These are phyloP conservation scores for Megalops cyprinoides DNA, from an alignment of 2,797 vertebrate species.

Conservation along the genomic window DNA sequence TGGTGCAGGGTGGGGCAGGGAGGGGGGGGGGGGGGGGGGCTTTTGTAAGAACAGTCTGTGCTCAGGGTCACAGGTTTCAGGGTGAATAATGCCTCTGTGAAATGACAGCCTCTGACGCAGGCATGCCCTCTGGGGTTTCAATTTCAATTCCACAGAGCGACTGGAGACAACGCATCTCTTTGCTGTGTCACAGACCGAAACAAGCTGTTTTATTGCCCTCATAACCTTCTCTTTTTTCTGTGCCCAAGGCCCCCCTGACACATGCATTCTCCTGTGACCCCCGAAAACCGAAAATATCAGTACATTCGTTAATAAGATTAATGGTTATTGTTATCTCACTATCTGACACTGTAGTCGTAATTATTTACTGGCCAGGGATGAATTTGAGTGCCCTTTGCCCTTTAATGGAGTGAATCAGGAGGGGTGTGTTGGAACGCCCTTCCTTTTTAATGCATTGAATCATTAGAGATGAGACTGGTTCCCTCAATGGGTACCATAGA, in stretches of 20 bases:
- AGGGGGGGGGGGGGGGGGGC: not conserved
- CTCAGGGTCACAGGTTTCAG: not conserved
- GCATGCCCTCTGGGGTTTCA: not conserved
- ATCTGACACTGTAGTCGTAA: not conserved
- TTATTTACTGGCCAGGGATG: not conserved
- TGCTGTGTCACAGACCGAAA: not conserved
- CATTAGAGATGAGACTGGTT: too few relatives aligned
- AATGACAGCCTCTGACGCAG: not conserved
- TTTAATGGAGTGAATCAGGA: not conserved
- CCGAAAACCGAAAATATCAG: not conserved
- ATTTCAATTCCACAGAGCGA: not conserved
- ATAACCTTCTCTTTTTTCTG: not conserved
- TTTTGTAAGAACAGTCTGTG: not conserved
- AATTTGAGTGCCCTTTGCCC: not conserved
- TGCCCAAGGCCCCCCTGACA: not conserved
- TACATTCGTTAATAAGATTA: not conserved
- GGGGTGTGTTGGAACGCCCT: too few relatives aligned
- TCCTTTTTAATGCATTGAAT: too few relatives aligned
- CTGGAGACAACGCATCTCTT: conserved; percentile 15
- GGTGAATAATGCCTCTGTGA: not conserved
- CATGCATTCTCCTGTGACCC: not conserved
- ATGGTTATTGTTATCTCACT: not conserved
- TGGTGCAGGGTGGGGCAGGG: not conserved
- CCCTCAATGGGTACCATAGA: too few relatives aligned
- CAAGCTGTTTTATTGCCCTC: conserved; percentile 1